These are phyloP conservation scores for Urocolius indicus DNA, from an alignment of 2,113 vertebrate species.

Conservation along the genomic window DNA sequence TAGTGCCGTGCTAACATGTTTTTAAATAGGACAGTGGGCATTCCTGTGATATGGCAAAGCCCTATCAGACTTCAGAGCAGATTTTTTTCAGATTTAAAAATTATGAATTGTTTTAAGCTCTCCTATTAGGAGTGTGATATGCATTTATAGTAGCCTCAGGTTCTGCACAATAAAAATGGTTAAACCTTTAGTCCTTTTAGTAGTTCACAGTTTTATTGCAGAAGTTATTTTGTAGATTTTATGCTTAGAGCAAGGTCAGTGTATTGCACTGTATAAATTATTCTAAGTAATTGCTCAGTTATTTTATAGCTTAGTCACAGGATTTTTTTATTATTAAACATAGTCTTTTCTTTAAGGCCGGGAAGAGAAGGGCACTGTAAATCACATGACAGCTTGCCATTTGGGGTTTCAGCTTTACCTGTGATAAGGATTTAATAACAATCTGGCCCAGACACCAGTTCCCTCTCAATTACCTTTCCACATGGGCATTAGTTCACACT, in stretches of 20 bases:
- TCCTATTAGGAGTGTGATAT: slow-evolving; percentile 67
- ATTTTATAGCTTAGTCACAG: slow-evolving; percentile 83
- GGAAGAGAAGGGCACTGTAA: slow-evolving; percentile 79
- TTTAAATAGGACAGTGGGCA: background rate
- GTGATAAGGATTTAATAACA: slow-evolving; percentile 86
- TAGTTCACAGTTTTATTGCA: slow-evolving; percentile 81
- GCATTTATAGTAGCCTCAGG: slow-evolving; percentile 77
- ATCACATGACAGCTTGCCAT: slow-evolving; percentile 78
- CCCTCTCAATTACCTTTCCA: slow-evolving; percentile 86
- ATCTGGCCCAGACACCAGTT: slow-evolving; percentile 77
- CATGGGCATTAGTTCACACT: slow-evolving; percentile 86
- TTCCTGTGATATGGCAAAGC: slow-evolving; percentile 1
- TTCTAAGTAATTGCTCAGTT: slow-evolving; percentile 86
- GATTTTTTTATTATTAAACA: slow-evolving; percentile 83
- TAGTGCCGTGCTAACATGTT: background rate
- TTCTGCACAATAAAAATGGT: slow-evolving; percentile 75
- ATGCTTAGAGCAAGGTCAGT: slow-evolving; percentile 83
- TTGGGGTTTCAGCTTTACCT: slow-evolving; percentile 80
- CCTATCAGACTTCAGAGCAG: slow-evolving; percentile 28
- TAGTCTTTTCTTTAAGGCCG: slow-evolving; percentile 78
- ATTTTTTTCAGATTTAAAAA: slow-evolving; percentile 70
- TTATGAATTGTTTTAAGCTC: slow-evolving; percentile 70
- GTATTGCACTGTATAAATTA: slow-evolving; percentile 86
- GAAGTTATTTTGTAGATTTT: slow-evolving; percentile 86
- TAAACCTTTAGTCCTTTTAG: slow-evolving; percentile 83